These are phyloP conservation scores for Cydia splendana DNA, from an alignment of 1,140 invertebrate species.

Conservation along the genomic window DNA sequence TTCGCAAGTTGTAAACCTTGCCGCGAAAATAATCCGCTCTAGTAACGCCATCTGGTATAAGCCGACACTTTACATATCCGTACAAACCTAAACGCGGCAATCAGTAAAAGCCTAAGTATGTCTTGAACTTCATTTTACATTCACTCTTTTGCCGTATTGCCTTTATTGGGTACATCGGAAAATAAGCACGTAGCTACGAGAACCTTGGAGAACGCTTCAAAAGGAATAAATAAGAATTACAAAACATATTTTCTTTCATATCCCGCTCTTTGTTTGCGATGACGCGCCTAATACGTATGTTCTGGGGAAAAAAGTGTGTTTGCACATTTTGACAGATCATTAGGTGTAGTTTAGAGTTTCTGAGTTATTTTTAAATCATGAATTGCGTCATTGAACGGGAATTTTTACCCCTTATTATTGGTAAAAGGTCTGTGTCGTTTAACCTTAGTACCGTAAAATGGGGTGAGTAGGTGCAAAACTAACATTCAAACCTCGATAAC, in stretches of 20 bases:
- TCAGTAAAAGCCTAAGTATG: background rate
- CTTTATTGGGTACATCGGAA: constrained; percentile 22
- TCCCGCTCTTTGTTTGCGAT: constrained; percentile 15
- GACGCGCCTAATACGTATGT: constrained; percentile 3
- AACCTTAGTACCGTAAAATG: too few species aligned
- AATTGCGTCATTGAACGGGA: too few species aligned
- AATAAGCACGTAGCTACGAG: constrained; percentile 17
- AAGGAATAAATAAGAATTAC: constrained; percentile 33
- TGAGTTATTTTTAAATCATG: background rate
- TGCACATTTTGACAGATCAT: constrained; percentile 24
- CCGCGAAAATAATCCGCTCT: constrained; percentile 7
- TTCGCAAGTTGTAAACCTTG: background rate
- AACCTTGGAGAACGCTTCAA: constrained; percentile 22
- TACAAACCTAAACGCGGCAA: background rate
- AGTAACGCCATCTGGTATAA: background rate
- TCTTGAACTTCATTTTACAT: background rate
- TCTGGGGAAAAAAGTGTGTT: background rate
- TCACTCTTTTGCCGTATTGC: background rate
- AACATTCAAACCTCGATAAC: too few species aligned
- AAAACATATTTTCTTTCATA: constrained; percentile 17
- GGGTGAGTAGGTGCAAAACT: too few species aligned
- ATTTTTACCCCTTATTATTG: too few species aligned
- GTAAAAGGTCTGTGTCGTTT: too few species aligned
- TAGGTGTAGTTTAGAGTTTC: background rate
- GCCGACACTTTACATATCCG: background rate